These are phyloP conservation scores for Trilocha varians DNA, from an alignment of 2,888 invertebrate genomes.

Conservation along the genomic window DNA sequence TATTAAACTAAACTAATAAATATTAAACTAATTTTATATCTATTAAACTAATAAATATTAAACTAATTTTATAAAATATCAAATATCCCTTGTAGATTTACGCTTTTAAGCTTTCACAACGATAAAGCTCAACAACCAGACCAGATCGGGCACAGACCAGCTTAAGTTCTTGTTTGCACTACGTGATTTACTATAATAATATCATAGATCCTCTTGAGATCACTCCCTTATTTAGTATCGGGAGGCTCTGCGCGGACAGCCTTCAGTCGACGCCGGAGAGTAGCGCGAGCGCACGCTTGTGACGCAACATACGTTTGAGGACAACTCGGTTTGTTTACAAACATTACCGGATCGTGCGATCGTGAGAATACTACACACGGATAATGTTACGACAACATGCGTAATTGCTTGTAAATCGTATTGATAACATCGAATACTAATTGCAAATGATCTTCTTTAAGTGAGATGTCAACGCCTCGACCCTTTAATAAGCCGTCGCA, in stretches of 20 bases:
- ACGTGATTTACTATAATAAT: neutral
- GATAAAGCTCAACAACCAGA: too few species aligned
- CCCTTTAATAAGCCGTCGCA: conserved; percentile 48
- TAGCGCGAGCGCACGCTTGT: conserved; percentile 66
- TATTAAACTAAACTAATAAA: too few species aligned
- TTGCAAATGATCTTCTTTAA: conserved; percentile 49
- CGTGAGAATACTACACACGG: conserved; percentile 28
- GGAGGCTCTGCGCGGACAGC: conserved; percentile 53
- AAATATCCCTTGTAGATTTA: too few species aligned
- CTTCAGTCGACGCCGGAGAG: conserved; percentile 60
- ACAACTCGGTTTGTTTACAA: conserved; percentile 49
- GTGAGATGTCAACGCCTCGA: conserved; percentile 58
- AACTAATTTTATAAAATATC: too few species aligned
- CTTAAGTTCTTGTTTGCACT: neutral
- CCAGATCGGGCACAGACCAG: neutral
- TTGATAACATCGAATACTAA: conserved; percentile 34
- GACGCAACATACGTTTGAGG: conserved; percentile 19
- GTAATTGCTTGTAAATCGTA: conserved; percentile 23
- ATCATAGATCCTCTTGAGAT: neutral
- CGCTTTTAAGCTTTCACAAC: too few species aligned
- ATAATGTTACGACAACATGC: conserved; percentile 27
- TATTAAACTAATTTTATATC: too few species aligned
- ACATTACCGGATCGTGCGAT: conserved; percentile 31
- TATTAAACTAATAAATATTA: too few species aligned
- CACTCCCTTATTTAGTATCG: conserved; percentile 40